Evolutionary conservation across 2,888 invertebrate species (phyloP).

Genomic region (Girardia tigrina): DNA sequence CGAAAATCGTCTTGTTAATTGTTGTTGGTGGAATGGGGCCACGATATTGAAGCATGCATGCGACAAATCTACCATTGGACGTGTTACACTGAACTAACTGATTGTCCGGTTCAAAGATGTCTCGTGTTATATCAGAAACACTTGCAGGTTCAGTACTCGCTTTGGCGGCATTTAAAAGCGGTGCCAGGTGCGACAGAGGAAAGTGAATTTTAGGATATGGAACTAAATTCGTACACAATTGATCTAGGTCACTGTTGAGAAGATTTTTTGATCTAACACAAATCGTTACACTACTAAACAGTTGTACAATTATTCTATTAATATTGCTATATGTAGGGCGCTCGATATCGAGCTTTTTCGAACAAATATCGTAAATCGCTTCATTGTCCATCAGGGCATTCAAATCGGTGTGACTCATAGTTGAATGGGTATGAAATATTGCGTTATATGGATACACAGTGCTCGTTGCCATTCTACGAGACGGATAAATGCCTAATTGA

Average conservation of each 20-base stretch:
- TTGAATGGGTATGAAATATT: conserved; percentile 31
- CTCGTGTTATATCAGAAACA: background rate
- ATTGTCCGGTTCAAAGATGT: conserved; percentile 25
- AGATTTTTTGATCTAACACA: conserved; percentile 25
- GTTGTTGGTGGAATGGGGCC: conserved; percentile 29
- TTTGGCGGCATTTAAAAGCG: background rate
- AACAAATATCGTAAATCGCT: conserved; percentile 32
- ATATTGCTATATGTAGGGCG: conserved; percentile 24
- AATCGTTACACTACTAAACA: conserved; percentile 25
- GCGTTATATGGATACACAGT: conserved; percentile 35
- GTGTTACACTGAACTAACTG: conserved; percentile 35
- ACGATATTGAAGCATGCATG: conserved; percentile 33
- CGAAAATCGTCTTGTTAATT: conserved; percentile 30
- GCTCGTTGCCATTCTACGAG: conserved; percentile 31
- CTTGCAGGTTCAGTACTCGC: background rate
- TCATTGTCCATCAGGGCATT: conserved; percentile 34
- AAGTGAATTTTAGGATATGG: conserved; percentile 35
- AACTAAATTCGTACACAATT: conserved; percentile 33
- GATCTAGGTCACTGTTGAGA: conserved; percentile 28
- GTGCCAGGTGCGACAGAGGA: conserved; percentile 25
- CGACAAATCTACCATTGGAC: conserved; percentile 35
- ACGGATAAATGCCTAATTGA: conserved; percentile 32
- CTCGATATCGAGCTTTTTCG: conserved; percentile 17
- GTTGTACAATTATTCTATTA: conserved; percentile 32
- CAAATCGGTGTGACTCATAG: conserved; percentile 28